phyloP scores from a whole-genome alignment of 2,888 invertebrate species.

The Troides oblongomaculatus region DNA sequence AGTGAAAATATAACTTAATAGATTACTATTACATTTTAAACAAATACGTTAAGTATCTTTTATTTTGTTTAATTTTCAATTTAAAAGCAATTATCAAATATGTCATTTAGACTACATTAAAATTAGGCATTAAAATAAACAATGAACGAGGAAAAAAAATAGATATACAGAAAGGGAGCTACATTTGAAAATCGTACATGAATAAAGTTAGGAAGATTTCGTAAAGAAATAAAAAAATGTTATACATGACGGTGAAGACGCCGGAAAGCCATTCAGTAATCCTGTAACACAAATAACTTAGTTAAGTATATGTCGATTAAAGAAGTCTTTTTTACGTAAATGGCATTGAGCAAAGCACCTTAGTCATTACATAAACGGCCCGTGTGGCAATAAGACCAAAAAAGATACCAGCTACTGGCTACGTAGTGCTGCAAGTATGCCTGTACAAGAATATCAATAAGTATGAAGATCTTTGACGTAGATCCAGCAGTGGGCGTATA shows the following conservation, averaged over 20 bases:
- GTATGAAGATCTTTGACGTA: no score
- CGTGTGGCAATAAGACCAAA: no score
- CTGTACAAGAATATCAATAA: no score
- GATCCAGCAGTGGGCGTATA: no score
- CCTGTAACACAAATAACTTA: conserved; percentile 12
- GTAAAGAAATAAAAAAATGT: conserved; percentile 4
- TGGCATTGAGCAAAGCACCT: no score
- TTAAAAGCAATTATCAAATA: no score
- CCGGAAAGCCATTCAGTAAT: conserved; percentile 16
- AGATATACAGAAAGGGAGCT: background rate
- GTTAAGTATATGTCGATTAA: background rate
- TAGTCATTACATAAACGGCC: no score
- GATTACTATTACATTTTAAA: background rate
- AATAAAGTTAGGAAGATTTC: background rate
- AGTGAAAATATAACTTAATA: no score
- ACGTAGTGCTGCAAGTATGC: no score
- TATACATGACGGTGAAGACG: conserved; percentile 5
- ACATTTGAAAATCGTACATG: background rate
- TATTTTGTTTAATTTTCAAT: background rate
- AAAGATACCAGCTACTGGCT: no score
- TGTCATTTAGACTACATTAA: background rate
- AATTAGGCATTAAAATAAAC: background rate
- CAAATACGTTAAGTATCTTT: background rate
- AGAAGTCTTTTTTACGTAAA: background rate
- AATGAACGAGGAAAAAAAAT: background rate